Evolutionary conservation across 2,113 vertebrate genomes (phyloP).

Genomic region (Carassius auratus): DNA sequence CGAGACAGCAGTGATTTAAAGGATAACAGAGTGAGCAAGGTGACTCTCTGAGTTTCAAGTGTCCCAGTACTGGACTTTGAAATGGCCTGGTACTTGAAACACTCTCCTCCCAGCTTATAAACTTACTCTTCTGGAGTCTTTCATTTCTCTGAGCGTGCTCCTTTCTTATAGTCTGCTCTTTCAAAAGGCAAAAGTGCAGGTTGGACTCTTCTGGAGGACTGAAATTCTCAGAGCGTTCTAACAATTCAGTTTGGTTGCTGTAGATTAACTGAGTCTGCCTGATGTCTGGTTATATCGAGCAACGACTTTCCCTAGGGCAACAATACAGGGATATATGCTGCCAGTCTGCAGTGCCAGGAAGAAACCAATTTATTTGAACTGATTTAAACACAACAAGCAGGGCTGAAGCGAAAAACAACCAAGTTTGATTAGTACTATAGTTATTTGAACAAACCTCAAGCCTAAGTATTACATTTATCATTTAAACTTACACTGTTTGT

Average conservation of each 20-base stretch:
- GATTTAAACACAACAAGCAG: neutral
- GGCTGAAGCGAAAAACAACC: neutral
- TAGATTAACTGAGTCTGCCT: constrained; percentile 27
- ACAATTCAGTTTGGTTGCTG: constrained; percentile 14
- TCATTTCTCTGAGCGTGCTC: neutral
- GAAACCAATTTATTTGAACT: constrained; percentile 33
- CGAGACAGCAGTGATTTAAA: constrained; percentile 52
- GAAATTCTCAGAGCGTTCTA: neutral
- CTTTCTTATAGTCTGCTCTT: neutral
- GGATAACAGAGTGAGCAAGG: constrained; percentile 45
- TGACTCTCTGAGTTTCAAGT: constrained; percentile 41
- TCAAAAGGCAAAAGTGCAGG: neutral
- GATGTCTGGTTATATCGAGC: constrained; percentile 4
- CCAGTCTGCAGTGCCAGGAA: constrained; percentile 14
- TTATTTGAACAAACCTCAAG: neutral
- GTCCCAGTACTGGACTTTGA: constrained; percentile 34
- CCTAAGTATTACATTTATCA: neutral
- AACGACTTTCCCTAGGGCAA: constrained; percentile 1
- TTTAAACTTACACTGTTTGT: neutral
- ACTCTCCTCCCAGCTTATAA: neutral
- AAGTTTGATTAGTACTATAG: neutral
- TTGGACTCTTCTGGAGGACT: neutral
- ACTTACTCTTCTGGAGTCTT: constrained; percentile 7
- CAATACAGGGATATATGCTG: neutral
- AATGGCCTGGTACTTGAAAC: neutral